Conservation (phyloP, 1,140 invertebrate species). For the Anadara kagoshimensis region DNA sequence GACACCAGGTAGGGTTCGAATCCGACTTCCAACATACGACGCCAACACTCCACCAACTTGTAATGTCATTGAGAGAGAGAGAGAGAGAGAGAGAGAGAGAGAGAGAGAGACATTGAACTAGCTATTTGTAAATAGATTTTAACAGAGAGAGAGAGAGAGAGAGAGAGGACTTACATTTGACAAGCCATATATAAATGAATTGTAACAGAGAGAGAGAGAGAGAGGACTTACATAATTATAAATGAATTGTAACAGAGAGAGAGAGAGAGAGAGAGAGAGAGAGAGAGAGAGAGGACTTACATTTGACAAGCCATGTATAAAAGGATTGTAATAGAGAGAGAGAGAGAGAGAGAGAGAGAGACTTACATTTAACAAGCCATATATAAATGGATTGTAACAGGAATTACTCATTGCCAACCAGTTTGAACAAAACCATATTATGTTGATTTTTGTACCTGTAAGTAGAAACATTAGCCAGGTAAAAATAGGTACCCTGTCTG, state of each 20-base stretch:
- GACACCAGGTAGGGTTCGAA: no score
- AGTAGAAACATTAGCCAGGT: background rate
- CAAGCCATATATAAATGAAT: background rate
- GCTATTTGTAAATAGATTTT: conserved; percentile 90
- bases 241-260: background rate
- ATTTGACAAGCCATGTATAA: background rate
- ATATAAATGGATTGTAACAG: conserved; percentile 90
- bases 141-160: conserved; percentile 75
- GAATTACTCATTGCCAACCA: conserved; percentile 92
- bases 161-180: background rate
- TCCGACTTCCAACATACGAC: no score
- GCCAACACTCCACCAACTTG: no score
- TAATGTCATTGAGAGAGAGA: no score
- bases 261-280: background rate
- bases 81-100: no score
- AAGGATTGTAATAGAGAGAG: no score
- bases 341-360: background rate
- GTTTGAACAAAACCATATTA: conserved; percentile 83
- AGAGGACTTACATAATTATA: conserved; percentile 81
- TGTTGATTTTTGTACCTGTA: conserved; percentile 71
- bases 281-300: background rate
- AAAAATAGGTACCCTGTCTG: no score
- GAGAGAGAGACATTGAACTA: conserved; percentile 82
- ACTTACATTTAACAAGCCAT: conserved; percentile 89
- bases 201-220: background rate